Evolutionary conservation across 2,888 invertebrate genomes (phyloP).

Genomic region (Epirrita christyi): DNA sequence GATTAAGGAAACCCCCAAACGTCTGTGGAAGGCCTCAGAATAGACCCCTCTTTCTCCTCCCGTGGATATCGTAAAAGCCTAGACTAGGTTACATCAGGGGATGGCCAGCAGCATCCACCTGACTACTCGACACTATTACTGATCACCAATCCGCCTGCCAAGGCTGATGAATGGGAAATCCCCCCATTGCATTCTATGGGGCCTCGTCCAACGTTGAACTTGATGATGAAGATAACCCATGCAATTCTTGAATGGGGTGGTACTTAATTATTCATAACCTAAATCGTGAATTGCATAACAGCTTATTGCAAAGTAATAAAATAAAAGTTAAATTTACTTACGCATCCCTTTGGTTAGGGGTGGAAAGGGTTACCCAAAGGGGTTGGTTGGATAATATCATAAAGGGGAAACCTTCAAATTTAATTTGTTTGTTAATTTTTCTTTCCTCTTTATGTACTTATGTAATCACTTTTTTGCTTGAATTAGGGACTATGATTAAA

Average conservation of each 20-base stretch:
- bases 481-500: constrained; percentile 48
- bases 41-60: too few species aligned
- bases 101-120: too few species aligned
- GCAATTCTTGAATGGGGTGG: not conserved
- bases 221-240: too few species aligned
- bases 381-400: constrained; percentile 64
- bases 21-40: too few species aligned
- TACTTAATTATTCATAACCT: constrained; percentile 9
- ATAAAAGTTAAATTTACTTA: constrained; percentile 49
- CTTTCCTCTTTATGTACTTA: constrained; percentile 50
- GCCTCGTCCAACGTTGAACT: too few species aligned
- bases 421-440: constrained; percentile 79
- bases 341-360: constrained; percentile 42
- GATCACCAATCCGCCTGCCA: too few species aligned
- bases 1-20: too few species aligned
- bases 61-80: too few species aligned
- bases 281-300: constrained; percentile 40
- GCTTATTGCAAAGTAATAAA: constrained; percentile 41
- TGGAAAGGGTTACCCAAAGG: constrained; percentile 47
- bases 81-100: too few species aligned
- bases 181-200: too few species aligned
- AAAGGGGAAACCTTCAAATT: constrained; percentile 72
- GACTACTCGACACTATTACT: too few species aligned
- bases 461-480: constrained; percentile 51
- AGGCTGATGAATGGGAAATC: too few species aligned